Evolutionary conservation across 2,888 invertebrate species (phyloP), one percentile per base, ranked within the genome.

Genomic region (Oegoconia quadripuncta): DNA sequence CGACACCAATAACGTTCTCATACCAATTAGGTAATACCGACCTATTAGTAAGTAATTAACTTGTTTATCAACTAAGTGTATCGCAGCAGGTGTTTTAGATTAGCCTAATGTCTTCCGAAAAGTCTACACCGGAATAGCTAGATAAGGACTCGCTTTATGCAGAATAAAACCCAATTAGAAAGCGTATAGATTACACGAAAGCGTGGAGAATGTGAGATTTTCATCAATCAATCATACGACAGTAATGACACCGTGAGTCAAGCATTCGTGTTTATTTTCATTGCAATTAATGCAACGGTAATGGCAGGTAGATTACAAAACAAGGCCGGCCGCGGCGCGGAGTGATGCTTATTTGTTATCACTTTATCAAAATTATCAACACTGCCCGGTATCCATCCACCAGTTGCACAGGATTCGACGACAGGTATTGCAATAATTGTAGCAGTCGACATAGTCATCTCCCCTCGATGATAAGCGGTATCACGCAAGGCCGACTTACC

Each of bases 401-500:
- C 9, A 13, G n/a, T 3, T 5, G n/a, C 9, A 17, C 16, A 30
- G 11, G n/a, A 30, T 30, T n/a, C n/a, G n/a, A n/a, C n/a, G n/a
- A n/a, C n/a, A n/a, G n/a, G n/a, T n/a, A n/a, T n/a, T n/a, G n/a
- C n/a, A n/a, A n/a, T n/a, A n/a, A n/a, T n/a, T 13, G 26, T 52
- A 63, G 42, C 28, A 40, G 43, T 13, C 11, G 13, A 13, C 11
- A 13, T 39, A 14, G 6, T 7, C 9, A 26, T n/a, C 22, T 27
- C 15, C n/a, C 12, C 27, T 27, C 27, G 6, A 48, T 55, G 80
- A 78, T 79, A 77, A 69, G 59, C 59, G 66, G 55, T 72, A 70
- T 59, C 59, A 54, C 47, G 55, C 71, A 82, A 78, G 79, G 78
- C 76, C 74, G 66, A 90, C 93, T 93, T 79, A 94, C 94, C 92